phyloP scores from a whole-genome alignment of 2,797 vertebrate species.

The Leuciscus waleckii region DNA sequence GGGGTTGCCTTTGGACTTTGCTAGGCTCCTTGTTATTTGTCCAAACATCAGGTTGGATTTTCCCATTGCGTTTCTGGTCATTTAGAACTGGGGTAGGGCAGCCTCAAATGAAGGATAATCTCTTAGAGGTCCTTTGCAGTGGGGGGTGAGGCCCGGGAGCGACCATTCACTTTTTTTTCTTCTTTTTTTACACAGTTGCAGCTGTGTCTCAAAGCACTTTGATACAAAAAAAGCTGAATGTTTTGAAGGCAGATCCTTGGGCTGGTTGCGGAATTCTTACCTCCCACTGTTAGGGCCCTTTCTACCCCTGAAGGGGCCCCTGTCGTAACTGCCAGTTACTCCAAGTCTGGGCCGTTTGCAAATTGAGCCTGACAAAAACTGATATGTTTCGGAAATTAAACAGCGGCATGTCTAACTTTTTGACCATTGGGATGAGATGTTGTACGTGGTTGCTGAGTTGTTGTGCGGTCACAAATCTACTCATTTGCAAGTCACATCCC shows the following conservation, averaged over 20 bases:
- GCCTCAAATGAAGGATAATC: slow-evolving; percentile 82
- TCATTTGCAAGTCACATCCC: slow-evolving; percentile 34
- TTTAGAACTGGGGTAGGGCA: slow-evolving; percentile 65
- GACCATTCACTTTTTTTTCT: slow-evolving; percentile 58
- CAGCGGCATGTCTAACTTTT: slow-evolving; percentile 41
- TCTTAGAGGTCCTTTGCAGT: slow-evolving; percentile 77
- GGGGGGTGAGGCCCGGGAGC: slow-evolving; percentile 77
- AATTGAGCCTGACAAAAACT: slow-evolving; percentile 75
- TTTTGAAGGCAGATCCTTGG: slow-evolving; percentile 78
- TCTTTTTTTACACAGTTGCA: slow-evolving; percentile 71
- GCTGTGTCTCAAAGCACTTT: slow-evolving; percentile 81
- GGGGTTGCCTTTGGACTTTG: neutral
- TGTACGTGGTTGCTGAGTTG: slow-evolving; percentile 2
- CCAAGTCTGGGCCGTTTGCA: slow-evolving; percentile 72
- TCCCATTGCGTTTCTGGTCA: slow-evolving; percentile 56
- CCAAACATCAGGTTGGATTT: slow-evolving; percentile 55
- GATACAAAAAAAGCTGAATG: slow-evolving; percentile 76
- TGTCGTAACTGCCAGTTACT: slow-evolving; percentile 77
- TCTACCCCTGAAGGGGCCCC: slow-evolving; percentile 80
- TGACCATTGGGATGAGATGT: neutral
- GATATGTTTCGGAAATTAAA: slow-evolving; percentile 63
- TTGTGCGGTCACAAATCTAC: slow-evolving; percentile 16
- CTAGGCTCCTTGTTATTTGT: slow-evolving; percentile 27
- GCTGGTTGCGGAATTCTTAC: slow-evolving; percentile 81
- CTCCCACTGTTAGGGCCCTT: slow-evolving; percentile 81